phyloP scores from a whole-genome alignment of 1,140 invertebrate genomes.

The Dufourea novaeangliae region DNA sequence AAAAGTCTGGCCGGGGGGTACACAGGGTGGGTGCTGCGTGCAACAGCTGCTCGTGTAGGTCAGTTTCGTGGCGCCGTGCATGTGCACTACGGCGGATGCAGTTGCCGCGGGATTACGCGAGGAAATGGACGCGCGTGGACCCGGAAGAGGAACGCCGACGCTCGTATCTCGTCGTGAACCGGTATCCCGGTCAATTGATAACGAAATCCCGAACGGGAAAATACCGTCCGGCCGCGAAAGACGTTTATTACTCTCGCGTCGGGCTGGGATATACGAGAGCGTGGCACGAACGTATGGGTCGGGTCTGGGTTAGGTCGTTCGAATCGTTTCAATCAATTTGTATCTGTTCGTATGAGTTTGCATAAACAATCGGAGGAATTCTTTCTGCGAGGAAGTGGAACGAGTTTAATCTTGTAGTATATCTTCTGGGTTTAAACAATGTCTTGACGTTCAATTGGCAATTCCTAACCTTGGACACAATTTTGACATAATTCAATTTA shows the following conservation, averaged over 20 bases:
- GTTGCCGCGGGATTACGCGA: constrained; percentile 11
- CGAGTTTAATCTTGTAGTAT: no score
- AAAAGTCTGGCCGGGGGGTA: constrained; percentile 20
- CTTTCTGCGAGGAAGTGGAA: no score
- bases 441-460: no score
- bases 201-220: not conserved
- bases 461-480: no score
- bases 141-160: constrained; percentile 7
- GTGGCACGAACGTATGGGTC: not conserved
- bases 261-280: not conserved
- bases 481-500: no score
- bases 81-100: constrained; percentile 14
- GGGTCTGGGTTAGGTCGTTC: not conserved
- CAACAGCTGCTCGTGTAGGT: constrained; percentile 63
- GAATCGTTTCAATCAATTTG: not conserved
- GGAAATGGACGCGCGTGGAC: not conserved
- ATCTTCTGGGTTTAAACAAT: no score
- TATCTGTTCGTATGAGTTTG: no score
- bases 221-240: not conserved
- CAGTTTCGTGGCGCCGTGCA: constrained; percentile 45
- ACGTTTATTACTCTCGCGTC: constrained; percentile 12
- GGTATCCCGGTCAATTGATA: not conserved
- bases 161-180: constrained; percentile 3
- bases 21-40: constrained; percentile 40
- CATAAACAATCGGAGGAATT: no score